phyloP scores from a whole-genome alignment of 2,888 invertebrate species.

The Rhodophaea formosa region DNA sequence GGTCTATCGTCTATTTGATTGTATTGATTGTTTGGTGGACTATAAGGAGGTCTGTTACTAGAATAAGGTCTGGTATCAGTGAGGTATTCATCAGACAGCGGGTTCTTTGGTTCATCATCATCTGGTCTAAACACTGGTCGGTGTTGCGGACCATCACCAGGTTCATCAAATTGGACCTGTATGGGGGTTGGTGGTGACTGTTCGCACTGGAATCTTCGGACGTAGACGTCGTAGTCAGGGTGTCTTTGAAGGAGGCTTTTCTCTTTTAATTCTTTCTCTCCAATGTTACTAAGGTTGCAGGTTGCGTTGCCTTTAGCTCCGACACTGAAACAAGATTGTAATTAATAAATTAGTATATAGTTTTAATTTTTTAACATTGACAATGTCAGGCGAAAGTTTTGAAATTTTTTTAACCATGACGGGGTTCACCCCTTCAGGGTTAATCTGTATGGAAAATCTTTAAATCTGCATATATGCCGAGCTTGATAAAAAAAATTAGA shows the following conservation, averaged over 20 bases:
- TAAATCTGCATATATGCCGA: too few species aligned
- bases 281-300: constrained; percentile 60
- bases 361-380: too few species aligned
- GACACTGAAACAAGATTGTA: constrained; percentile 49
- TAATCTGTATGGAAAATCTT: too few species aligned
- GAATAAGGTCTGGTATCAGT: constrained; percentile 45
- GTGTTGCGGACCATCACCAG: constrained; percentile 40
- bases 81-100: constrained; percentile 49
- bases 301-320: constrained; percentile 76
- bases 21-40: constrained; percentile 2
- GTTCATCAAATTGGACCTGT: constrained; percentile 52
- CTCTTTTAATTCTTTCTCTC: constrained; percentile 62
- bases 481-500: too few species aligned
- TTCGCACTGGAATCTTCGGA: constrained; percentile 63
- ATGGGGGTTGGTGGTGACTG: constrained; percentile 66
- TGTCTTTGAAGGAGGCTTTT: constrained; percentile 52
- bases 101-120: constrained; percentile 55
- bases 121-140: constrained; percentile 64
- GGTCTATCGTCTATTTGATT: constrained; percentile 49
- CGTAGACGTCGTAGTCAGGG: constrained; percentile 70
- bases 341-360: too few species aligned
- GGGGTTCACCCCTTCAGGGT: too few species aligned
- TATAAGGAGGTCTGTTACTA: constrained; percentile 36
- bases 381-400: too few species aligned
- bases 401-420: too few species aligned